A percentile compares a stretch with the other conserved stretches of the same genome.
phyloP scores from a whole-genome alignment of 2,888 invertebrate genomes.

The Creontiades dilutus region DNA sequence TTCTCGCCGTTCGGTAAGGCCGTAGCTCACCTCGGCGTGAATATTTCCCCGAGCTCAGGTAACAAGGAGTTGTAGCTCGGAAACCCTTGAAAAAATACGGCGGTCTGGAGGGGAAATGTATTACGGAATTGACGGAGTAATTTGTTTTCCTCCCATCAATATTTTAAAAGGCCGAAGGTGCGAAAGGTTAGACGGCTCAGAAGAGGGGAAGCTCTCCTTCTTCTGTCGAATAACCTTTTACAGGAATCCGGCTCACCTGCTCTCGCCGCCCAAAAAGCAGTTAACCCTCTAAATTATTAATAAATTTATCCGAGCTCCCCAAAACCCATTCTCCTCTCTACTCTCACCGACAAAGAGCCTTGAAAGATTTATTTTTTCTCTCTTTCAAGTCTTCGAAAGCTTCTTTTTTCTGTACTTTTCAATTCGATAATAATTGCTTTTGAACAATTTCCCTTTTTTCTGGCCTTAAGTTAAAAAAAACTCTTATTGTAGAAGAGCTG shows the following conservation, averaged over 20 bases:
- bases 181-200: background rate
- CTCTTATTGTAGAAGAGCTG: too few relatives aligned
- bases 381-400: background rate
- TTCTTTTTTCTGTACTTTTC: background rate
- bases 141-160: slow-evolving; percentile 38
- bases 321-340: background rate
- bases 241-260: slow-evolving; percentile 33
- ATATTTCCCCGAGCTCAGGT: background rate
- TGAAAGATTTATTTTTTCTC: background rate
- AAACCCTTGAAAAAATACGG: slow-evolving; percentile 12
- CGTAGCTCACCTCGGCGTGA: background rate
- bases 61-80: slow-evolving; percentile 25
- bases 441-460: too few relatives aligned
- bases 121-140: slow-evolving; percentile 36
- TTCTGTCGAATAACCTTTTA: slow-evolving; percentile 28
- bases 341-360: background rate
- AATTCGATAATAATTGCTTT: background rate
- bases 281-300: slow-evolving; percentile 36
- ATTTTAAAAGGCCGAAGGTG: slow-evolving; percentile 36
- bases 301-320: slow-evolving; percentile 9
- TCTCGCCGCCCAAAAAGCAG: slow-evolving; percentile 12
- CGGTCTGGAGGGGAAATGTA: slow-evolving; percentile 3
- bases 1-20: background rate
- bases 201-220: background rate
- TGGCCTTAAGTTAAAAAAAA: too few relatives aligned